Percentiles rank a stretch among this genome's conserved stretches.
phyloP scores from a whole-genome alignment of 2,113 vertebrate genomes.

The Ctenomys sociabilis region DNA sequence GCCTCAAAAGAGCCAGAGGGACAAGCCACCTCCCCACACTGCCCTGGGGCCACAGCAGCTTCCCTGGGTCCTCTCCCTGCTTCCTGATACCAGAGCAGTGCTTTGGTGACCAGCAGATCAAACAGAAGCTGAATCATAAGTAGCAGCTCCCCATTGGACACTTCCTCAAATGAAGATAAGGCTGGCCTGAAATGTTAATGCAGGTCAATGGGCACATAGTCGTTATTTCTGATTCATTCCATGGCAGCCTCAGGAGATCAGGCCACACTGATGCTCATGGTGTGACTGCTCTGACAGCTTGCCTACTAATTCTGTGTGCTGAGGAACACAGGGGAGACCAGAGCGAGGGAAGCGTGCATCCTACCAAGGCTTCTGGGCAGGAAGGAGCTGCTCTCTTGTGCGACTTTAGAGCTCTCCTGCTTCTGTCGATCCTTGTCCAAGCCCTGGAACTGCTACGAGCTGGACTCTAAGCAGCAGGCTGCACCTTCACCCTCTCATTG shows the following conservation, averaged over 20 bases:
- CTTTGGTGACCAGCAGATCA: slow-evolving; percentile 7
- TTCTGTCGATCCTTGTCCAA: background rate
- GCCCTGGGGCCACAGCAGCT: background rate
- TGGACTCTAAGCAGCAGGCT: no score
- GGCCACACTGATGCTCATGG: background rate
- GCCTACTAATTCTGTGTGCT: background rate
- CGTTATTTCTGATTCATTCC: background rate
- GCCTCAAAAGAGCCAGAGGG: background rate
- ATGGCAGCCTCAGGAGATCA: background rate
- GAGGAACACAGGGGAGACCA: background rate
- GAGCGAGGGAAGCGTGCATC: background rate
- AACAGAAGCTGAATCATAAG: slow-evolving; percentile 9
- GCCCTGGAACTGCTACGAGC: background rate
- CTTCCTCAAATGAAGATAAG: slow-evolving; percentile 53
- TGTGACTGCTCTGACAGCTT: background rate
- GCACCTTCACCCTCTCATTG: background rate
- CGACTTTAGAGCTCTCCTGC: background rate
- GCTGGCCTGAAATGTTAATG: background rate
- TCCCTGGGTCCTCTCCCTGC: background rate
- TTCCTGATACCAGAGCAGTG: background rate
- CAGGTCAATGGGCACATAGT: slow-evolving; percentile 42
- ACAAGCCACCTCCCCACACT: background rate
- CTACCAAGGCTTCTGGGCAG: background rate
- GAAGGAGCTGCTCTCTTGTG: background rate
- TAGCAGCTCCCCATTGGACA: background rate